A percentile compares a stretch with the other conserved stretches of the same genome.
These are phyloP conservation scores for Drosophila tsacasi DNA, from an alignment of 1,140 invertebrate genomes.

Conservation along the genomic window DNA sequence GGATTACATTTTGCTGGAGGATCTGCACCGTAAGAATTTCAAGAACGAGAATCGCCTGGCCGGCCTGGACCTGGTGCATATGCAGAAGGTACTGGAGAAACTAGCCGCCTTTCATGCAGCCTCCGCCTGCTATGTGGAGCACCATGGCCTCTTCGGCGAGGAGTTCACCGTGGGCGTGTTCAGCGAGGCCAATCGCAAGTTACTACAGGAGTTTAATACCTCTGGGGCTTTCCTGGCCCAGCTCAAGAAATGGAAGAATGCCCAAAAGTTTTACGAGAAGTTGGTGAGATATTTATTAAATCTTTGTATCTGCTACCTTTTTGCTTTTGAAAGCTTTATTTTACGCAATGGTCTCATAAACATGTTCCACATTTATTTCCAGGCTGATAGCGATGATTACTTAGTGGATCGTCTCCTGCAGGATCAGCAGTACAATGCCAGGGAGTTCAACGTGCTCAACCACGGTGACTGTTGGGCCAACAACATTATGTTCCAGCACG, in stretches of 20 bases:
- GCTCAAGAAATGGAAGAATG: constrained; percentile 80
- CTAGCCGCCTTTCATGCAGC: constrained; percentile 87
- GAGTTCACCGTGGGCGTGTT: constrained; percentile 75
- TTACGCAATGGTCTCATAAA: neutral
- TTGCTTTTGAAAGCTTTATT: neutral
- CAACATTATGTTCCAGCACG: constrained; percentile 88
- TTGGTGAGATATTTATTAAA: constrained; percentile 44
- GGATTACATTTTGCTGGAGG: constrained; percentile 86
- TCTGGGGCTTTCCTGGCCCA: constrained; percentile 67
- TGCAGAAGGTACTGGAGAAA: constrained; percentile 86
- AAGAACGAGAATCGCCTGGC: constrained; percentile 86
- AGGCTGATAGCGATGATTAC: constrained; percentile 76
- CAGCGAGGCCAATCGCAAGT: constrained; percentile 64
- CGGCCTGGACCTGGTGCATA: constrained; percentile 86
- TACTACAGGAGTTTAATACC: constrained; percentile 76
- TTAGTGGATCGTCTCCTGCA: constrained; percentile 75
- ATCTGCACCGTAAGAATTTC: constrained; percentile 86
- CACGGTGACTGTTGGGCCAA: constrained; percentile 90
- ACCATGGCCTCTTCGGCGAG: constrained; percentile 67
- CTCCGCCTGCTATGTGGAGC: constrained; percentile 82
- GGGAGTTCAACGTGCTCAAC: constrained; percentile 88
- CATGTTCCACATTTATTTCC: neutral
- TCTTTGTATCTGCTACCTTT: neutral
- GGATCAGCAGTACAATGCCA: constrained; percentile 73
- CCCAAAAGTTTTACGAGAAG: constrained; percentile 71